Percentiles rank a stretch among this genome's conserved stretches.
phyloP scores from a whole-genome alignment of 2,888 invertebrate genomes.

The Argyresthia albistria region DNA sequence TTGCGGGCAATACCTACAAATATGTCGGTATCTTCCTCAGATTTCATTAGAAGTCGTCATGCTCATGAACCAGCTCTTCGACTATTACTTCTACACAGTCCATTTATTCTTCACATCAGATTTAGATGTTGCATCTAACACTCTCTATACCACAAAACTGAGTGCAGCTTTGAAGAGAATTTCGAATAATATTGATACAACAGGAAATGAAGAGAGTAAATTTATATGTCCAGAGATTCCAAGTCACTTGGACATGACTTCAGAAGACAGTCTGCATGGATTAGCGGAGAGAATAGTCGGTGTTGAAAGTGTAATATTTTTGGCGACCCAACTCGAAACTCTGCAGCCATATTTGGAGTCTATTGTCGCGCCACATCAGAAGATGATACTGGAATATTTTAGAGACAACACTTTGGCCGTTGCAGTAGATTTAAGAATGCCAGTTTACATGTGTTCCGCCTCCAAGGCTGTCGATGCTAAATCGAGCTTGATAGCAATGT shows the following conservation, averaged over 20 bases:
- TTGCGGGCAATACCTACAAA: constrained; percentile 93
- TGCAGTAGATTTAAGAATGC: constrained; percentile 82
- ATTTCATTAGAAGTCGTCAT: constrained; percentile 93
- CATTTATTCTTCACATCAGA: constrained; percentile 89
- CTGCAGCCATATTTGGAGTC: constrained; percentile 89
- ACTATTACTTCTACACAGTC: constrained; percentile 93
- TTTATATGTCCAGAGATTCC: constrained; percentile 35
- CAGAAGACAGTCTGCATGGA: constrained; percentile 83
- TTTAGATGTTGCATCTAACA: constrained; percentile 69
- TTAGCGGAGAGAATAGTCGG: constrained; percentile 90
- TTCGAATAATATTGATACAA: constrained; percentile 77
- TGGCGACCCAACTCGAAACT: constrained; percentile 89
- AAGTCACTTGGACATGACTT: constrained; percentile 38
- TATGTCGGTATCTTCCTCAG: constrained; percentile 89
- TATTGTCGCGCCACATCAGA: constrained; percentile 81
- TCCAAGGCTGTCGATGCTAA: constrained; percentile 85
- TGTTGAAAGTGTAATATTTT: constrained; percentile 92
- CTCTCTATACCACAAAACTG: constrained; percentile 78
- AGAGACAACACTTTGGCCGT: constrained; percentile 81
- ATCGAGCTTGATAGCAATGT: constrained; percentile 86
- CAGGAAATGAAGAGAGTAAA: constrained; percentile 23
- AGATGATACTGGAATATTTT: constrained; percentile 79
- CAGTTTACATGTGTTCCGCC: constrained; percentile 90
- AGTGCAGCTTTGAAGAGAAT: constrained; percentile 84
- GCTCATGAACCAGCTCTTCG: constrained; percentile 93